Percentiles rank a stretch among this genome's conserved stretches.
Evolutionary conservation across 2,888 invertebrate species (phyloP).

Genomic region (Physocephala rufipes): DNA sequence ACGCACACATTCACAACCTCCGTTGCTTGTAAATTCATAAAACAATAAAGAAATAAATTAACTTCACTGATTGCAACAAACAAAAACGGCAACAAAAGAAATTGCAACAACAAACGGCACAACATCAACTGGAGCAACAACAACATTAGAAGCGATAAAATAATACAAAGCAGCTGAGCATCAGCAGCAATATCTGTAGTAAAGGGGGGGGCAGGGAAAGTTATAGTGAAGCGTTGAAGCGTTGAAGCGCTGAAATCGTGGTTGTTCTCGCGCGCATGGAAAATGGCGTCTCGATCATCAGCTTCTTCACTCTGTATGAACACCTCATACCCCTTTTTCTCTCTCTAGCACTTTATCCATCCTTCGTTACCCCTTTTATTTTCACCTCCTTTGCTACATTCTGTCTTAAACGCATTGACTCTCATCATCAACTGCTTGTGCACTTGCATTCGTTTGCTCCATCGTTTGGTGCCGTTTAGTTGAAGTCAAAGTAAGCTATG

Average conservation of each 20-base stretch:
- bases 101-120: constrained; percentile 18
- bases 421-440: no score
- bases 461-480: constrained; percentile 40
- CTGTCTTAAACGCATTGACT: neutral
- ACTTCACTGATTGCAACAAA: constrained; percentile 55
- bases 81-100: constrained; percentile 48
- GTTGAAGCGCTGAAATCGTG: constrained; percentile 62
- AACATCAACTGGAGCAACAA: constrained; percentile 33
- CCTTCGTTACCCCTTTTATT: neutral
- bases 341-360: neutral
- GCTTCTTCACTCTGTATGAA: neutral
- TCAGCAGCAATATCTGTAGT: constrained; percentile 44
- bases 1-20: constrained; percentile 30
- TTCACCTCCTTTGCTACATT: neutral
- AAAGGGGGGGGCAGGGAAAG: neutral
- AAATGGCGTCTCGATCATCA: constrained; percentile 44
- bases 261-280: constrained; percentile 53
- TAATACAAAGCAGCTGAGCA: neutral
- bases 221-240: constrained; percentile 20
- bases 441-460: constrained; percentile 33
- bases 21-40: constrained; percentile 56
- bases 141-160: constrained; percentile 29
- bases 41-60: constrained; percentile 67
- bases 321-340: neutral
- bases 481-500: constrained; percentile 5